These are phyloP conservation scores for Agapornis canus DNA, from an alignment of 2,797 vertebrate species.

Conservation along the genomic window DNA sequence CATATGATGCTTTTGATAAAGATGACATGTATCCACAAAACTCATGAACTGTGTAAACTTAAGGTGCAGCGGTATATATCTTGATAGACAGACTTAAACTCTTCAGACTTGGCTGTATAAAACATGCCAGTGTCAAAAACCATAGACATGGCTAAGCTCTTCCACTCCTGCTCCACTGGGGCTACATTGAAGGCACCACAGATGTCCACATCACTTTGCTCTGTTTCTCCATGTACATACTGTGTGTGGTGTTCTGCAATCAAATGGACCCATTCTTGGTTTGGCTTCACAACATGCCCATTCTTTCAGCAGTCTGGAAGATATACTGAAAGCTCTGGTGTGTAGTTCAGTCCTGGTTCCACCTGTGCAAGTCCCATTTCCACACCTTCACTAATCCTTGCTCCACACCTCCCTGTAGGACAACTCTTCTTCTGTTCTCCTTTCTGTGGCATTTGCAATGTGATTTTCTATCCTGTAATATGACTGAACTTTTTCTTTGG, in stretches of 20 bases:
- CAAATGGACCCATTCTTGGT: neutral
- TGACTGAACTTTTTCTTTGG: neutral
- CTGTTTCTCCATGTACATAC: neutral
- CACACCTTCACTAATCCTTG: neutral
- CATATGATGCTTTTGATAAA: neutral
- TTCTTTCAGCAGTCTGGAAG: neutral
- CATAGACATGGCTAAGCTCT: neutral
- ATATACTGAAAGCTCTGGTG: neutral
- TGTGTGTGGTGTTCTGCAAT: neutral
- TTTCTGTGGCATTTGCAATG: neutral
- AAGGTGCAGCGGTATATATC: neutral
- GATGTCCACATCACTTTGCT: neutral
- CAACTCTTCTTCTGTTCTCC: neutral
- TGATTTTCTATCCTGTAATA: neutral
- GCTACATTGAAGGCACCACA: neutral
- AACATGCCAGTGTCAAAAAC: neutral
- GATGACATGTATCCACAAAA: neutral
- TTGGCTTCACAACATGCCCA: neutral
- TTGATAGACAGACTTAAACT: neutral
- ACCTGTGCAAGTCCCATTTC: neutral
- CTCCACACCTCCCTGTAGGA: neutral
- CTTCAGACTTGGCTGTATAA: neutral
- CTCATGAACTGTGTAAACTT: neutral
- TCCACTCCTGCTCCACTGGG: neutral
- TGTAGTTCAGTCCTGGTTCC: neutral